phyloP scores from a whole-genome alignment of 2,888 invertebrate genomes.

The Tachystola acroxantha region DNA sequence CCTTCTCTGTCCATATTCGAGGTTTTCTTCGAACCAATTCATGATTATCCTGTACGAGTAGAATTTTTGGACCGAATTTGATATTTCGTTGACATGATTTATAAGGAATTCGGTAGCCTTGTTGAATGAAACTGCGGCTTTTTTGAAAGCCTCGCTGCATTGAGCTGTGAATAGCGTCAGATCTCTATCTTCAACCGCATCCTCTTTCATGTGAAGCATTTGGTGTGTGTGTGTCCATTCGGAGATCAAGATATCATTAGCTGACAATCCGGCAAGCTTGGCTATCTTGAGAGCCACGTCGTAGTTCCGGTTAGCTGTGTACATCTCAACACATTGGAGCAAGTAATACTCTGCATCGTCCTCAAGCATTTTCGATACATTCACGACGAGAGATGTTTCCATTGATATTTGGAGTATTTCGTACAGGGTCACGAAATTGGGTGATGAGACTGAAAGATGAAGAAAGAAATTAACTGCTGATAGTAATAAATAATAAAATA shows the following conservation, averaged over 20 bases:
- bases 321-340: conserved; percentile 70
- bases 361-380: conserved; percentile 66
- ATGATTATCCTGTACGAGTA: conserved; percentile 66
- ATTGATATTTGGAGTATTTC: conserved; percentile 78
- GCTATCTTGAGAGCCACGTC: conserved; percentile 79
- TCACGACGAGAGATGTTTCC: conserved; percentile 71
- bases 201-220: conserved; percentile 42
- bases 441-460: conserved; percentile 55
- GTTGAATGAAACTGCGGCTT: conserved; percentile 78
- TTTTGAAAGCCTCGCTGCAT: conserved; percentile 80
- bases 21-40: conserved; percentile 66
- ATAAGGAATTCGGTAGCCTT: conserved; percentile 81
- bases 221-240: conserved; percentile 76
- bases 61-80: conserved; percentile 66
- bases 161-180: conserved; percentile 74
- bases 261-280: conserved; percentile 60
- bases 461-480: background rate
- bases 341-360: conserved; percentile 66
- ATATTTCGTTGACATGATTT: conserved; percentile 70
- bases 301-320: conserved; percentile 71
- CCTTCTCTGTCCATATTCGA: conserved; percentile 51
- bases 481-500: no score
- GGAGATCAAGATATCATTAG: conserved; percentile 72
- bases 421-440: conserved; percentile 55
- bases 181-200: conserved; percentile 48